Base-by-base conservation (phyloP, 2,113 vertebrate genomes). In the Spermophilus dauricus region DNA sequence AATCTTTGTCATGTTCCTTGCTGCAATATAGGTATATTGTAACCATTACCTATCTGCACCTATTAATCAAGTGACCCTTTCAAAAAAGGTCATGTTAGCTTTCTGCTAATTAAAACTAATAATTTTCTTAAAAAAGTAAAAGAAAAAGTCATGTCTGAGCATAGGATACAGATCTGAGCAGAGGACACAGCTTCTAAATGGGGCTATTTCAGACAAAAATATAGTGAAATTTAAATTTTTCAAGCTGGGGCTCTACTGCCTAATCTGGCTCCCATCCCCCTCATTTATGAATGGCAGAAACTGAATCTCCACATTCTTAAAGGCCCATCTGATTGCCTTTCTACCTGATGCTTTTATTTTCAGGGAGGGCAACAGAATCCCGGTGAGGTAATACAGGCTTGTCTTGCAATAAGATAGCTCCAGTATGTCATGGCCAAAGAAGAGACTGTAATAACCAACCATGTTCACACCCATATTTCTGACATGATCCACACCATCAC, bases 271-370 rank as follows among this genome's bases (percentile, higher is more conserved):
- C 56, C 70, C 42, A 78, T 61, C 16, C 37, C 26, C n/a, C 0
- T 63, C 26, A 95, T 32, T n/a, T 80, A 34, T 63, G 70, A 96
- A 75, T 95, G 75, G 51, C 63, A 92, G 63, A 85, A 75, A 80
- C 56, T 89, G 18, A 37, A 81, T 34, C 18, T 78, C 39, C 70
- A 87, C 13, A 92, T 92, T 84, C 56, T 48, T 53, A 24, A 83
- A 67, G 30, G 53, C 6, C 77, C 39, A 86, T 26, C 34, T 86
- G 48, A 92, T 32, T 86, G 18, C 13, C 78, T 56, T 32, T 84
- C 92, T 83, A 84, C 39, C 12, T 32, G 14, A 92, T 78, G 17
- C 14, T 76, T 18, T 8, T 92, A 8, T 83, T 94, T 90, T 76
- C 34, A 37, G 11, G 37, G 18, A 89, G 2, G 39, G 37, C 86